Percentiles rank a stretch among this genome's conserved stretches.
Evolutionary conservation across 2,113 vertebrate genomes (phyloP).

Genomic region (Aythya baeri): DNA sequence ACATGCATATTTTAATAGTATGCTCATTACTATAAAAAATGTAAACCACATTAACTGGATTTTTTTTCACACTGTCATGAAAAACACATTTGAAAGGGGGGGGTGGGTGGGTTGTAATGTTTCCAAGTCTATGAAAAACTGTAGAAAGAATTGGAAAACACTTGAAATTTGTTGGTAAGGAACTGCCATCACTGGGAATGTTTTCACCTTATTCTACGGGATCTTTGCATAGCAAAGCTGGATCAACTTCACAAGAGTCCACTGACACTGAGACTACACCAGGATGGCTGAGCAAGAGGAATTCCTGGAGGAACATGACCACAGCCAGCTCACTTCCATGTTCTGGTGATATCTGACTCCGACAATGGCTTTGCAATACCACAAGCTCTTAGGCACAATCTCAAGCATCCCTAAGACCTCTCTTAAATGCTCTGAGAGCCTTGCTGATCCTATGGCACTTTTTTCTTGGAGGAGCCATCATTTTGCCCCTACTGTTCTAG

Average conservation of each 20-base stretch:
- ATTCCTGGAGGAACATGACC: accelerated
- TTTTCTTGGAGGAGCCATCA: neutral
- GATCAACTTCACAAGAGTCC: neutral
- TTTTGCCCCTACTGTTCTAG: neutral
- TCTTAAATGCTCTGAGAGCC: neutral
- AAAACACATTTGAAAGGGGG: neutral
- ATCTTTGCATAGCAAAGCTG: neutral
- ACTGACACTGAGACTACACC: accelerated
- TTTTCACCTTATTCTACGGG: neutral
- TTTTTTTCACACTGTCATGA: neutral
- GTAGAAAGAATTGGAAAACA: neutral
- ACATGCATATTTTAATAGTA: neutral
- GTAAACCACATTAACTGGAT: neutral
- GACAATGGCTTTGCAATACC: neutral
- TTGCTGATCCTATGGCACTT: accelerated
- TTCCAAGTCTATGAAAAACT: neutral
- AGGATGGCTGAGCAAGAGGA: neutral
- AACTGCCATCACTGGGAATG: neutral
- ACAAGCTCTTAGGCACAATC: neutral
- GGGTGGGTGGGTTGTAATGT: neutral
- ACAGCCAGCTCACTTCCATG: neutral
- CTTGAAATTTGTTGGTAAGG: neutral
- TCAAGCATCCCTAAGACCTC: neutral
- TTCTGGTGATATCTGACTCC: neutral
- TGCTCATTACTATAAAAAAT: neutral